phyloP scores from a whole-genome alignment of 2,113 vertebrate genomes.

The Limanda limanda region DNA sequence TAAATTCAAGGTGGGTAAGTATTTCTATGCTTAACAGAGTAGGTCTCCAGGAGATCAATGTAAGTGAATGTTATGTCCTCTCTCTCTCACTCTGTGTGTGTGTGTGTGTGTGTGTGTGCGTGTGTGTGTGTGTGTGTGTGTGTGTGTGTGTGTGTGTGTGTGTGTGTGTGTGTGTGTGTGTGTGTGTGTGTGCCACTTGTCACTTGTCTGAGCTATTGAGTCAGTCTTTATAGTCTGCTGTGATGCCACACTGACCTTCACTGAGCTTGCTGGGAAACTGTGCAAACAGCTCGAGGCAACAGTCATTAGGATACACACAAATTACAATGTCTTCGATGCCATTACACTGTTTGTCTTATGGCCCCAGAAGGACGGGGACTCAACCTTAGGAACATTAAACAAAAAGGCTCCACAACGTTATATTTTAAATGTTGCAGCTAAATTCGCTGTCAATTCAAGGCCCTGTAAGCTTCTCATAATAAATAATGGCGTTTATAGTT shows the following conservation, averaged over 20 bases:
- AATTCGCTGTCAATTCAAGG: no score
- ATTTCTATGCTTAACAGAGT: no score
- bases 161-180: not conserved
- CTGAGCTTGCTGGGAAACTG: constrained; percentile 46
- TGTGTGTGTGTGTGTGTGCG: not conserved
- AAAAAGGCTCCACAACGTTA: not conserved
- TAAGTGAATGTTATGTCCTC: not conserved
- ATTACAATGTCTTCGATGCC: constrained; percentile 51
- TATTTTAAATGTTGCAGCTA: not conserved
- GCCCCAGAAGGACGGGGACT: constrained; percentile 26
- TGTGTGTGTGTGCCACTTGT: constrained; percentile 10
- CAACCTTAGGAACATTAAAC: constrained; percentile 55
- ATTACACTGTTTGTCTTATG: constrained; percentile 52
- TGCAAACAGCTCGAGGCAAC: constrained; percentile 56
- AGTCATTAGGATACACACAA: constrained; percentile 65
- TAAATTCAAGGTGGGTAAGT: no score
- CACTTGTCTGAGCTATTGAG: constrained; percentile 39
- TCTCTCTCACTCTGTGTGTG: not conserved
- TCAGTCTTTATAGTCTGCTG: constrained; percentile 49
- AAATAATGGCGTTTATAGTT: no score
- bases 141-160: constrained; percentile 10
- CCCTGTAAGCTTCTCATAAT: no score
- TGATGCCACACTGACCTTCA: constrained; percentile 68
- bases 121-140: not conserved
- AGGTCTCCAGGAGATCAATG: no score